Evolutionary conservation across 1,140 invertebrate species (phyloP), one percentile per base, ranked within the genome.

Genomic region (Apis florea): DNA sequence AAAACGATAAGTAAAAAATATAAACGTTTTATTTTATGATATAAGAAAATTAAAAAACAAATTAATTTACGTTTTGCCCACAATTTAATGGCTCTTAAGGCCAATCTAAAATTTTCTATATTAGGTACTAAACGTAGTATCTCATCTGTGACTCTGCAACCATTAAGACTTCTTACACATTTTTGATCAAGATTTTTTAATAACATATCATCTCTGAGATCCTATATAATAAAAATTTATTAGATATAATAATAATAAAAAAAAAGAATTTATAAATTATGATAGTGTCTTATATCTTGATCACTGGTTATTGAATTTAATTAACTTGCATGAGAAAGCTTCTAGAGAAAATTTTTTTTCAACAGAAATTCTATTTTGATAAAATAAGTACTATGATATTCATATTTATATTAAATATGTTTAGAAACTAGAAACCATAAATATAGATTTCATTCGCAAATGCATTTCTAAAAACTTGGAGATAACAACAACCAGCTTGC

Each of bases 91-190:
- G 98, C 97, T 88, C 98, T 94, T 61, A 99, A 94, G 10, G 99
- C 97, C 69, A 99, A 94, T 82, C 98, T 95, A 94, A 99, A 99
- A 93, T 97, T 98, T 91, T 99, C 96, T 87, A 97, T 97, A 92
- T 99, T 97, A 53, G 99, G 99, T 87, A 99, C 99, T 61, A 99
- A 94, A 76, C 97, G 95, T 12, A 99, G 93, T 91, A 99, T 99
- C 94, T 99, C 98, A 94, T 99, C 99, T 0, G 99, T 99, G 0
- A 99, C 99, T 77, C 99, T 95, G 91, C 98, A 99, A 70, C 99
- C 99, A 94, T 99, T 99, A 24, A 99, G 95, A 92, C 98, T 99
- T 72, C 99, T 94, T 0, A 99, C 98, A 94, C 98, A 99, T 91
- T 99, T 99, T 91, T 96, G 97, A 94, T 99, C 98, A 54, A 99